Conservation (phyloP, 1,140 invertebrate genomes). For the Babylonia areolata region DNA sequence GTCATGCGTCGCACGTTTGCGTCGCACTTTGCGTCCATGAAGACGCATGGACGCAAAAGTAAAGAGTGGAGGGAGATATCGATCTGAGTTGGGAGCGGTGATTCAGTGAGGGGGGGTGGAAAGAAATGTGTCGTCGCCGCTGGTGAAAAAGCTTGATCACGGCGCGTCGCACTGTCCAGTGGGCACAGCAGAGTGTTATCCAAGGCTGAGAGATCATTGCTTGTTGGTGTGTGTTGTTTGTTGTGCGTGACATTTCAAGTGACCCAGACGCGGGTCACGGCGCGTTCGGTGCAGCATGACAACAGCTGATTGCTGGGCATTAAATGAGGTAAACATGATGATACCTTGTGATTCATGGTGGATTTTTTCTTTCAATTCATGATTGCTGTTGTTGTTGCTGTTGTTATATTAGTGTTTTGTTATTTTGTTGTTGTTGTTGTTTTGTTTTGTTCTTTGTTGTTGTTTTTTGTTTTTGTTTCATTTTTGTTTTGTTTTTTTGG, state of each 20-base stretch:
- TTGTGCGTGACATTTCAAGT: neutral
- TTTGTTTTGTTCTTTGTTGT: too few relatives aligned
- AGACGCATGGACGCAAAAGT: constrained; percentile 6
- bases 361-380: too few relatives aligned
- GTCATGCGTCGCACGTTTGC: neutral
- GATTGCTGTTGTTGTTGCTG: too few relatives aligned
- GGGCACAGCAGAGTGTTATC: neutral
- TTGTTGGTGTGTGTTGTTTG: too few relatives aligned
- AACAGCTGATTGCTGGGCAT: too few relatives aligned
- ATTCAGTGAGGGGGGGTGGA: neutral
- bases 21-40: constrained; percentile 5
- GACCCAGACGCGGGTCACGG: neutral
- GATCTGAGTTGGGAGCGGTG: neutral
- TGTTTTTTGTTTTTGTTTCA: too few relatives aligned
- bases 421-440: too few relatives aligned
- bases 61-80: neutral
- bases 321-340: too few relatives aligned
- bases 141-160: neutral
- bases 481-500: too few relatives aligned
- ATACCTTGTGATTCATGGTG: too few relatives aligned
- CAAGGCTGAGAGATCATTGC: neutral
- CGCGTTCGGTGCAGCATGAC: neutral
- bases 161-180: neutral
- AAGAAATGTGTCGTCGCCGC: neutral
- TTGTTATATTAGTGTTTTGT: too few relatives aligned